Base-by-base conservation (phyloP, 2,888 invertebrate species). In the Sesia apiformis region DNA sequence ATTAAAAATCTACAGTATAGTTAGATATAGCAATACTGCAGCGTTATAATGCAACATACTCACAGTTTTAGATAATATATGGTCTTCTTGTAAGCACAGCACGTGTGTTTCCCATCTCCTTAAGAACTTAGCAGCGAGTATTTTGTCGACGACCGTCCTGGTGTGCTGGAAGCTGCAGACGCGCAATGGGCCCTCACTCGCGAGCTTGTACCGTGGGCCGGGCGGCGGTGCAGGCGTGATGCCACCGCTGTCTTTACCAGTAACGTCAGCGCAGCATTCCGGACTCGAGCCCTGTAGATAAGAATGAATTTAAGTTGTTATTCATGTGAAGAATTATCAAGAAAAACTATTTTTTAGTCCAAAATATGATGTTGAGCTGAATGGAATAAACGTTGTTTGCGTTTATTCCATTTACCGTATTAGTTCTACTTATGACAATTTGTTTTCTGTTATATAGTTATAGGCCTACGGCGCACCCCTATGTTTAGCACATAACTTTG, bases 21-120 rank as follows among this genome's bases (percentile, higher is more conserved):
- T 42, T 6, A 7, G 7, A 42, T 42, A 42, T 3, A 42, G 23
- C 23, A 23, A 23, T 23, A 23, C 23, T 23, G 23, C 23, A 23
- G 23, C 23, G 23, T 1, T 23, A 23, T 40, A 51, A 53, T 46
- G 23, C 23, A 23, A 23, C 23, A 4, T 42, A 76, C 93, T 91
- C 76, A 95, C 95, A 90, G 94, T 93, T 83, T 92, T 93, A 1
- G 95, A 95, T 50, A 92, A 86, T 52, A 95, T 92, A 65, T 93
- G 91, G 55, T 92, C 91, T 62, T 93, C 92, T 63, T 92, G 91
- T 61, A 95, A 83, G 65, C 91, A 91, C 5, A 95, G 88, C 65
- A 92, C 92, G 75, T 95, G 95, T 46, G 92, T 92, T 77, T 95
- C 95, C 95, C 95, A 95, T 59, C 94, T 86, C 53, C 95, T 85